Evolutionary conservation across 2,888 invertebrate genomes (phyloP).

Genomic region (Thereva nobilitata): DNA sequence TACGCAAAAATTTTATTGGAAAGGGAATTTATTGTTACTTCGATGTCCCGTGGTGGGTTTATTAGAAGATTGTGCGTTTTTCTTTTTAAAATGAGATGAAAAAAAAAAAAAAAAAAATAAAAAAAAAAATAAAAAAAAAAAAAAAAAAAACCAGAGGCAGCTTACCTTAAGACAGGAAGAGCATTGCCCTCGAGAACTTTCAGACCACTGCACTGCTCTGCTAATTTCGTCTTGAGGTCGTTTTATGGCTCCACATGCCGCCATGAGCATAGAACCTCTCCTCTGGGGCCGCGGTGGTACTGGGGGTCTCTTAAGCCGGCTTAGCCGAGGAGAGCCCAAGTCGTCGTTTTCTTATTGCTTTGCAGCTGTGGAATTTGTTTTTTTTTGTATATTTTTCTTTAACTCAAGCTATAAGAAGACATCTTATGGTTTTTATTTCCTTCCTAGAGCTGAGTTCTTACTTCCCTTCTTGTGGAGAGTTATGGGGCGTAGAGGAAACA

Average conservation of each 20-base stretch:
- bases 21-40: no score
- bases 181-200: conserved; percentile 38
- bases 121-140: no score
- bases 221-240: conserved; percentile 41
- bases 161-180: conserved; percentile 31
- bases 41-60: no score
- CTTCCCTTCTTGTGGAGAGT: conserved; percentile 10
- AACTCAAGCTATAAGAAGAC: background rate
- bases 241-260: conserved; percentile 35
- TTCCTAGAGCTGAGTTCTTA: background rate
- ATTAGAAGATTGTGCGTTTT: no score
- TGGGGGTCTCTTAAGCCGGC: background rate
- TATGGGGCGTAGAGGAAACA: conserved; percentile 13
- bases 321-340: background rate
- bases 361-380: background rate
- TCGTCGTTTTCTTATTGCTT: conserved; percentile 13
- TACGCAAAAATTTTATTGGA: no score
- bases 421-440: conserved; percentile 2
- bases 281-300: background rate
- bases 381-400: conserved; percentile 1
- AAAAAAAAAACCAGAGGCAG: no score
- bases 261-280: conserved; percentile 2
- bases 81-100: no score
- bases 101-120: no score
- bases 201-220: conserved; percentile 38